Base-by-base conservation (phyloP, 1,140 invertebrate species). In the Drosophila ambigua region DNA sequence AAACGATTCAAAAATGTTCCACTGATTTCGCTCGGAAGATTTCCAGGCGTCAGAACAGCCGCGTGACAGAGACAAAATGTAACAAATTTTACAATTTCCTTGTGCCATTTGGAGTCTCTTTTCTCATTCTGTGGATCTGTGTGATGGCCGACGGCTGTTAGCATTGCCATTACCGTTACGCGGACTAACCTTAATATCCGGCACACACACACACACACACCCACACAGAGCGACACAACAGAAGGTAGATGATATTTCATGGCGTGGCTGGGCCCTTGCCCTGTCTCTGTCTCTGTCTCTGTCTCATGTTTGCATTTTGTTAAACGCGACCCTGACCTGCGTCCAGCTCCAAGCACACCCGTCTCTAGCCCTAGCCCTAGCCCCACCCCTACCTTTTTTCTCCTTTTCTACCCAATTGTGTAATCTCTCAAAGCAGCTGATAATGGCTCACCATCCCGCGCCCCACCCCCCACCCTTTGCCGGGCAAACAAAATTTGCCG, bases 61-160 rank as follows among this genome's bases (percentile, higher is more conserved):
- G 44, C 43, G 41, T n/a, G 63, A 68, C 61, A 64, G 52, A 58
- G 69, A 72, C 51, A 78, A 85, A 87, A 81, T 75, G 68, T 73
- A 75, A 87, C 81, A 85, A 85, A 85, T 85, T 82, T 72, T 76
- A 87, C 78, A 87, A 85, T 87, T 85, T 85, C 83, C 82, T 75
- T 61, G 68, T 65, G 72, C 66, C 76, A 68, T 80, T 84, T 71
- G 45, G 59, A 50, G 60, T 58, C 60, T 59, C 54, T 28, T 58
- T 45, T 58, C 57, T 65, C 54, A 39, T 62, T 65, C 67, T 65
- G 55, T 72, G 62, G 31, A 74, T 67, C 52, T 59, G 35, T 16
- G 41, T 11, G 41, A 65, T 57, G 67, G 69, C 82, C 69, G 65
- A n/a, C 68, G 82, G 81, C 82, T 79, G 82, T 88, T 85, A 79